Conservation (phyloP, 2,888 invertebrate species). For the Operophtera brumata region DNA sequence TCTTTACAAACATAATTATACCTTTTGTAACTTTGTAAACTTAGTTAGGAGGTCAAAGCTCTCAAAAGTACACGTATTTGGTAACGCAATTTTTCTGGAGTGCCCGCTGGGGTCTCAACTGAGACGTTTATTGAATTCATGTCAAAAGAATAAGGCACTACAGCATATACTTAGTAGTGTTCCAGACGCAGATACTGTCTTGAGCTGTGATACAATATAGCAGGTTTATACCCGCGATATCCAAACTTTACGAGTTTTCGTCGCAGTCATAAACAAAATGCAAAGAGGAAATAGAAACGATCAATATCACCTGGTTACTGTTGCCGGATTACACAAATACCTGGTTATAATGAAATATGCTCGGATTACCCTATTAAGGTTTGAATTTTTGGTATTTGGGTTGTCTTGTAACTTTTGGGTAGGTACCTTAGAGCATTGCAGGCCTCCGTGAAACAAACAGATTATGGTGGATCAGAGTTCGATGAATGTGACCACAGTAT, state of each 20-base stretch:
- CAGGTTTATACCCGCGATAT: constrained; percentile 34
- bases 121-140: too few relatives aligned
- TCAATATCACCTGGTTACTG: constrained; percentile 37
- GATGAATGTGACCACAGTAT: constrained; percentile 3
- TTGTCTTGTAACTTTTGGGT: constrained; percentile 5
- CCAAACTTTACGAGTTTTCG: constrained; percentile 38
- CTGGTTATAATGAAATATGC: constrained; percentile 34
- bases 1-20: too few relatives aligned
- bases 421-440: not conserved
- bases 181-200: not conserved
- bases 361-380: constrained; percentile 28
- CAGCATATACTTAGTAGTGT: not conserved
- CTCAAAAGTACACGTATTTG: too few relatives aligned
- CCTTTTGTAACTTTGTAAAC: too few relatives aligned
- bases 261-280: constrained; percentile 39
- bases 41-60: too few relatives aligned
- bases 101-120: too few relatives aligned
- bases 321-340: constrained; percentile 29
- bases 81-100: too few relatives aligned
- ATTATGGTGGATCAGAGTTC: constrained; percentile 8
- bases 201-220: constrained; percentile 16
- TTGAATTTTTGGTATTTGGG: constrained; percentile 30
- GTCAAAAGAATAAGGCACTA: too few relatives aligned
- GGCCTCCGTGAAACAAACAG: too few relatives aligned
- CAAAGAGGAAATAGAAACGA: constrained; percentile 37